phyloP scores from a whole-genome alignment of 2,888 invertebrate species.

The Scelioninae gen. 1 region DNA sequence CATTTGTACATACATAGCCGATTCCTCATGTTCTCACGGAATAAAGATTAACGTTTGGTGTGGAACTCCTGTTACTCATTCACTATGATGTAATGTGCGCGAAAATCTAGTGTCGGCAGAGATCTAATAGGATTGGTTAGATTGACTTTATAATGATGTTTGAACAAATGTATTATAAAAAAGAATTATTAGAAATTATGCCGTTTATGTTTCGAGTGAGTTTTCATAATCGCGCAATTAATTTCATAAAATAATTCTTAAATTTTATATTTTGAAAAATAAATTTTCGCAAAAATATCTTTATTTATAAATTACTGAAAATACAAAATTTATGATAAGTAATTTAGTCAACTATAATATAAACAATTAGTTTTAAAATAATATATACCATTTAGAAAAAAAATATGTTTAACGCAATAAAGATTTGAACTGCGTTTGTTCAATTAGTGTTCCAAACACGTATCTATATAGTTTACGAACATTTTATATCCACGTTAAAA shows the following conservation, averaged over 20 bases:
- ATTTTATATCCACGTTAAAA: too few species aligned
- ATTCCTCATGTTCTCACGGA: constrained; percentile 54
- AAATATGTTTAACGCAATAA: too few species aligned
- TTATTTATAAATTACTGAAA: too few species aligned
- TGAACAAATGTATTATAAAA: constrained; percentile 13
- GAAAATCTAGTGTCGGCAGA: constrained; percentile 41
- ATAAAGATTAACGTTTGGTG: constrained; percentile 45
- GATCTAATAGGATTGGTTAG: constrained; percentile 14
- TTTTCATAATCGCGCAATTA: neutral
- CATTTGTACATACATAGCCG: constrained; percentile 22
- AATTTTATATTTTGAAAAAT: neutral
- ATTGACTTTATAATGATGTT: constrained; percentile 21
- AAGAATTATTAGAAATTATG: constrained; percentile 3
- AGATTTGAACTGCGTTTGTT: neutral
- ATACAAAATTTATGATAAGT: too few species aligned
- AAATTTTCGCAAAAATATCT: too few species aligned
- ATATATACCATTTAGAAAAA: too few species aligned
- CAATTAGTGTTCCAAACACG: too few species aligned
- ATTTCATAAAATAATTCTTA: neutral
- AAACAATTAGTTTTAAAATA: too few species aligned
- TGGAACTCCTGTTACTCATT: constrained; percentile 42
- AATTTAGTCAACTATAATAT: too few species aligned
- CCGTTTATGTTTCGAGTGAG: neutral
- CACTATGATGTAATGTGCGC: constrained; percentile 42
- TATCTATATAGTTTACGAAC: too few species aligned